Evolutionary conservation across 53 echinoderm and acorn worm species (phyloP).

Genomic region (Pentamera pediparva): DNA sequence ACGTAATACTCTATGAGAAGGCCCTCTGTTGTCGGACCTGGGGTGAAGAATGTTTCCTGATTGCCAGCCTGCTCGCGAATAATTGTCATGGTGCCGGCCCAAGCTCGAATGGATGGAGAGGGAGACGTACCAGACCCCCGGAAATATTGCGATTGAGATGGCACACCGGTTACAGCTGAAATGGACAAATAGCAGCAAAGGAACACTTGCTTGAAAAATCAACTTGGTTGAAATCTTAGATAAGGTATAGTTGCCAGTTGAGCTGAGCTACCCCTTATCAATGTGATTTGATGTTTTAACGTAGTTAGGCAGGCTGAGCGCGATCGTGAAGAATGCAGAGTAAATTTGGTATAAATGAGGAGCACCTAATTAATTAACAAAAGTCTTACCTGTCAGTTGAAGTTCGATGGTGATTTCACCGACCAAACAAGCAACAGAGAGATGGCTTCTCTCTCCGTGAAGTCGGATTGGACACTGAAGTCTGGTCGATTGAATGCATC

Average conservation of each 20-base stretch:
- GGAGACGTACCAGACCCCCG: neutral
- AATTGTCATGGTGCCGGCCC: neutral
- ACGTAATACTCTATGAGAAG: neutral
- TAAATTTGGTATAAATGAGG: too few relatives aligned
- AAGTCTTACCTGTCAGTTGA: too few relatives aligned
- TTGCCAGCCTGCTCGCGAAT: neutral
- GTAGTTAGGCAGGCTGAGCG: too few relatives aligned
- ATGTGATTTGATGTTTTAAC: too few relatives aligned
- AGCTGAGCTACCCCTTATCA: neutral
- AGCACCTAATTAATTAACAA: too few relatives aligned
- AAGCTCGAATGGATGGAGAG: neutral
- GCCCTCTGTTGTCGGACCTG: neutral
- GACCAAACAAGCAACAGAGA: too few relatives aligned
- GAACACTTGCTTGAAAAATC: neutral
- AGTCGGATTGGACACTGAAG: too few relatives aligned
- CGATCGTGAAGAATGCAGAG: too few relatives aligned
- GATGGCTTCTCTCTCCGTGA: too few relatives aligned
- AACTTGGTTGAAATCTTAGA: neutral
- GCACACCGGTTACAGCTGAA: neutral
- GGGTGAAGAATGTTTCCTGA: neutral
- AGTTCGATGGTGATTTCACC: too few relatives aligned
- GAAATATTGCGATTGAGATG: too few relatives aligned
- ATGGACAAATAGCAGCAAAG: constrained; percentile 3
- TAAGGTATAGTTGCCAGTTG: neutral
- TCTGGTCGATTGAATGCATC: too few relatives aligned